Evolutionary conservation across 2,888 invertebrate genomes (phyloP), one percentile per base, ranked within the genome.

Genomic region (Hypena proboscidalis): DNA sequence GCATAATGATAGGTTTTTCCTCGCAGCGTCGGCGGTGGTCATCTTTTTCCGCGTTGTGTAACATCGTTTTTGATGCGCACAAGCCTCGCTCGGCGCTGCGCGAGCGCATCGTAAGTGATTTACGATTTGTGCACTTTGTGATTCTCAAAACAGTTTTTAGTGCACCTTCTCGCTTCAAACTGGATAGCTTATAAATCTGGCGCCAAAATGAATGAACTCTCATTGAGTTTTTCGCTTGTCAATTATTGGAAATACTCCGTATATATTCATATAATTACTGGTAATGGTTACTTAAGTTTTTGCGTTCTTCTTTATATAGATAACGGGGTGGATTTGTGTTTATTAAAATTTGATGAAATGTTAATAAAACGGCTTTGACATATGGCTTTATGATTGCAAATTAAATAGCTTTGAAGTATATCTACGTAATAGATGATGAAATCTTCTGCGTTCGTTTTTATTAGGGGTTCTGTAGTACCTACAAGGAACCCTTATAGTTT

Each of bases 1-100:
- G 83, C 89, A 89, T 88, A 86, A 77, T 83, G 77, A 83, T 81
- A 56, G 66, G 83, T 85, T 90, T 89, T 90, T 86, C 86, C 81
- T 74, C 59, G 66, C 67, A 63, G 51, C 75, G 65, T 69, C 71
- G 70, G 77, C 78, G 86, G 88, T 87, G 88, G 86, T 80, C 85
- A 74, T 58, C 81, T 87, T 88, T 90, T 89, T 89, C 85, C 85
- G 76, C 63, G 72, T 74, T 67, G 77, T 68, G 74, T 75, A 74
- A 85, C 83, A 83, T 81, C 73, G 83, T 81, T 83, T 80, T 74
- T 76, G 79, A 78, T 71, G 74, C 74, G 76, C 66, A 67, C 72
- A 56, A 48, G 10, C 48, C 31, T 52, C 56, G 66, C 60, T 57
- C 67, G 67, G 67, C 58, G 70, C 70, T 76, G 67, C 70, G 70